Conservation (phyloP, 2,113 vertebrate species). For the Aldabrachelys gigantea region DNA sequence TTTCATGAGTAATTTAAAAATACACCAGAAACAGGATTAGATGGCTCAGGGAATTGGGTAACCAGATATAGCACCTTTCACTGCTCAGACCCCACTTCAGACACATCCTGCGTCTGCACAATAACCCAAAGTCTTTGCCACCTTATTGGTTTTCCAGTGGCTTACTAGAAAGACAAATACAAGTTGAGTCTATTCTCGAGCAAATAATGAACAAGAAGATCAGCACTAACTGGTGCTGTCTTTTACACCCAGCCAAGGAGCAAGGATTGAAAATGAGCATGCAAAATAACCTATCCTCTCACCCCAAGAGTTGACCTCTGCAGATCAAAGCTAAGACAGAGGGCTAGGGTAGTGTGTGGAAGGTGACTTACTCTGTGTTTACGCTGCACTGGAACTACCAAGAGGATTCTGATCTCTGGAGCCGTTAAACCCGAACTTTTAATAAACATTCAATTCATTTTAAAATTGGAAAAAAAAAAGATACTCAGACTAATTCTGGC, state of each 20-base stretch:
- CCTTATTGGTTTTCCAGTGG: not conserved
- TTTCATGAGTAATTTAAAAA: not conserved
- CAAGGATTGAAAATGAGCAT: not conserved
- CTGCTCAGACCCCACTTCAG: not conserved
- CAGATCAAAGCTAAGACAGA: not conserved
- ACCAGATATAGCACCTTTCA: accelerated
- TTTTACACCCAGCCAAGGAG: not conserved
- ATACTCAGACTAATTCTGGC: not conserved
- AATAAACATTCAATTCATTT: not conserved
- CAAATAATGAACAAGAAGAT: not conserved
- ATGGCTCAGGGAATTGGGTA: not conserved
- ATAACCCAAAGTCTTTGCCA: not conserved
- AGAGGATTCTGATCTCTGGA: not conserved
- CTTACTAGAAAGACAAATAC: not conserved
- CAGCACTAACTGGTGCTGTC: not conserved
- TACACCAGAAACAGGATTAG: not conserved
- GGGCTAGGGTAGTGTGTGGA: too few species aligned
- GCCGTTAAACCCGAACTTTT: not conserved
- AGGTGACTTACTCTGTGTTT: not conserved
- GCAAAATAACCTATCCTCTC: not conserved
- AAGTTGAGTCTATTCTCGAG: not conserved
- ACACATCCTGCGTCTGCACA: too few species aligned
- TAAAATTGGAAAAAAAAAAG: not conserved
- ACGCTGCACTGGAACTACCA: not conserved
- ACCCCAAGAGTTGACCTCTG: not conserved